These are phyloP conservation scores for Steatornis caripensis DNA, from an alignment of 2,113 vertebrate species.

Conservation along the genomic window DNA sequence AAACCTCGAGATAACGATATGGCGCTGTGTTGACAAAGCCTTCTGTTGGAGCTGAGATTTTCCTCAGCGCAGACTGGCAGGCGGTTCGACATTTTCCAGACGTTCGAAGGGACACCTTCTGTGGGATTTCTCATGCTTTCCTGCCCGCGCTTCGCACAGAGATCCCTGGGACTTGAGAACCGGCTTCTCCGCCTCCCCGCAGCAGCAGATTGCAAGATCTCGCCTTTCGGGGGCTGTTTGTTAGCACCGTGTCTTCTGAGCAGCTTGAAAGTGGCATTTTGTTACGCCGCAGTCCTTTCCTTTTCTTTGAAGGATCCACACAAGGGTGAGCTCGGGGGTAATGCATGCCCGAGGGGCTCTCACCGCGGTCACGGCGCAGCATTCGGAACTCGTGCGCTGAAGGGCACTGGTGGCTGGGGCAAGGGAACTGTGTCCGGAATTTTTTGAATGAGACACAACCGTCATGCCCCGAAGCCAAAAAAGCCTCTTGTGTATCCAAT, in stretches of 20 bases:
- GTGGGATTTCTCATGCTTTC: not conserved
- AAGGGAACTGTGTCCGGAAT: not conserved
- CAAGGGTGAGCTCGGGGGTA: not conserved
- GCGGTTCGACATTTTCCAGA: not conserved
- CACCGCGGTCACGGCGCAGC: fast-evolving
- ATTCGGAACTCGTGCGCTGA: fast-evolving
- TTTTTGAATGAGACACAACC: not conserved
- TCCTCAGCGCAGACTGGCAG: not conserved
- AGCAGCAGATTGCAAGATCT: not conserved
- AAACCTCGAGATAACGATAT: not conserved
- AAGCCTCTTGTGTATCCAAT: not conserved
- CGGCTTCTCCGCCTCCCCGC: not conserved
- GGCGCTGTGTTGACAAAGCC: not conserved
- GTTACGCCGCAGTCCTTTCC: not conserved
- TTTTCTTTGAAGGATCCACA: not conserved
- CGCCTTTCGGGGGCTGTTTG: not conserved
- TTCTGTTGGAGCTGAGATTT: conserved; percentile 6
- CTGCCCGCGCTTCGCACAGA: not conserved
- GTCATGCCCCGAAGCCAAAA: not conserved
- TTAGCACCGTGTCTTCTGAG: not conserved
- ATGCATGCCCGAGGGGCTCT: fast-evolving
- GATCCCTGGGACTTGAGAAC: not conserved
- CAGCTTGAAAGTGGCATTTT: not conserved
- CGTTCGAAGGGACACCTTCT: not conserved
- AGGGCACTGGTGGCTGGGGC: not conserved